Evolutionary conservation across 1,140 invertebrate genomes (phyloP).

Genomic region (Drosophila virilis): DNA sequence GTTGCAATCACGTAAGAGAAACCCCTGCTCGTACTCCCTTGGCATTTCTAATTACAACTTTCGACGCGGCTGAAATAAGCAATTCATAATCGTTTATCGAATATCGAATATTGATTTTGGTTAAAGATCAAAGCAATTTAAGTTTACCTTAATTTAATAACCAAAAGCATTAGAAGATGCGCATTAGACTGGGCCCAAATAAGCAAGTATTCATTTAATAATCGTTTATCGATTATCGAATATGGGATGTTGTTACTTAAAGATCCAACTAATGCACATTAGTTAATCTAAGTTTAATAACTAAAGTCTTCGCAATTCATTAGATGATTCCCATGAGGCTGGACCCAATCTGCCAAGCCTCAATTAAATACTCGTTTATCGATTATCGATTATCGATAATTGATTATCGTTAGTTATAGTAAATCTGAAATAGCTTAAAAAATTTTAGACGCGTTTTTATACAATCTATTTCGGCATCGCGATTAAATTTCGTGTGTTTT

Average conservation of each 20-base stretch:
- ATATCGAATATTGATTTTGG: background rate
- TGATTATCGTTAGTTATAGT: background rate
- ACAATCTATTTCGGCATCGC: slow-evolving; percentile 12
- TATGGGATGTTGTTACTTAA: too few species aligned
- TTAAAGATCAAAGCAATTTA: too few species aligned
- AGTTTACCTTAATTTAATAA: too few species aligned
- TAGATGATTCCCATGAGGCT: slow-evolving; percentile 26
- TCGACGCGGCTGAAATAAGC: slow-evolving; percentile 24
- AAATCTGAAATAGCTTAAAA: too few species aligned
- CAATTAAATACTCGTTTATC: background rate
- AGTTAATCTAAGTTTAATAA: too few species aligned
- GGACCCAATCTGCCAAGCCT: background rate
- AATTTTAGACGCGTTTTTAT: background rate
- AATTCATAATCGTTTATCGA: slow-evolving; percentile 5
- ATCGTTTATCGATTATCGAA: background rate
- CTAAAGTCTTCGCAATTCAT: too few species aligned
- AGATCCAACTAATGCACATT: too few species aligned
- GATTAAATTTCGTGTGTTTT: slow-evolving; percentile 16
- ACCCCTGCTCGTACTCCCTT: slow-evolving; percentile 38
- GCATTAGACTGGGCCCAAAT: background rate
- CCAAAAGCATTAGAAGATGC: background rate
- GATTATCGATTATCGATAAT: background rate
- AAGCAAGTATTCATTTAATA: too few species aligned
- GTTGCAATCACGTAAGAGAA: slow-evolving; percentile 50
- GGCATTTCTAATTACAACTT: slow-evolving; percentile 65